Percentiles rank a stretch among this genome's conserved stretches.
Evolutionary conservation across 2,797 vertebrate genomes (phyloP).

Genomic region (Echeneis naucrates): DNA sequence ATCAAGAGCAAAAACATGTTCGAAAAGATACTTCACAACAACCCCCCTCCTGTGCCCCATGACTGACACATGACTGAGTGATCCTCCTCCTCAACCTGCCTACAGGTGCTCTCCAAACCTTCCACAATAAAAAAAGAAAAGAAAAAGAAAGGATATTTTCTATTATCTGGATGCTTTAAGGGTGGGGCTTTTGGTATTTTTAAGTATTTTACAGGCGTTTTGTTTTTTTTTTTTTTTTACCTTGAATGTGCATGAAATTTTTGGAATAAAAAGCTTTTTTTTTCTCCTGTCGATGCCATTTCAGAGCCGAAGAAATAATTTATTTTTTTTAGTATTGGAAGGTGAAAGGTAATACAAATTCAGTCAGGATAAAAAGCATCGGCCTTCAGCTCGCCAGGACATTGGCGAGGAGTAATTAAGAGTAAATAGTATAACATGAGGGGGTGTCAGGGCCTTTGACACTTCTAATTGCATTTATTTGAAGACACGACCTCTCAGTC

Average conservation of each 20-base stretch:
- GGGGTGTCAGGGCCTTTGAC: constrained; percentile 74
- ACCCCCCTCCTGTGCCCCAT: background rate
- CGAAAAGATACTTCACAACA: constrained; percentile 42
- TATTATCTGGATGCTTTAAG: too few relatives aligned
- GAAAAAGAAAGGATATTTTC: too few relatives aligned
- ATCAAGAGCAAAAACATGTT: constrained; percentile 53
- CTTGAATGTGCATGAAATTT: constrained; percentile 7
- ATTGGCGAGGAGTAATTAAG: constrained; percentile 73
- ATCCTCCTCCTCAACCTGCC: constrained; percentile 52
- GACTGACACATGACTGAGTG: constrained; percentile 35
- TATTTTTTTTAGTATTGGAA: background rate
- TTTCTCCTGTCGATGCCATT: background rate
- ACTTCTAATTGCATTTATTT: constrained; percentile 82
- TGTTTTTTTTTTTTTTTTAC: too few relatives aligned
- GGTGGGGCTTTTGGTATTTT: too few relatives aligned
- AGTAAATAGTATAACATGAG: constrained; percentile 74
- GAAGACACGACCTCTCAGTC: constrained; percentile 75
- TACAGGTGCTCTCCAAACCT: constrained; percentile 35
- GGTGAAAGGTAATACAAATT: constrained; percentile 43
- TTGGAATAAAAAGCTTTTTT: constrained; percentile 12
- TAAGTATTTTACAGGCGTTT: background rate
- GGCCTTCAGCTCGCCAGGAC: too few relatives aligned
- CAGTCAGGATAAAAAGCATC: constrained; percentile 43
- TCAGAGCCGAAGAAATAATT: background rate
- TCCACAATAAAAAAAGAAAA: background rate